Base-by-base conservation (phyloP, 2,113 vertebrate genomes). In the Trogon surrucura region DNA sequence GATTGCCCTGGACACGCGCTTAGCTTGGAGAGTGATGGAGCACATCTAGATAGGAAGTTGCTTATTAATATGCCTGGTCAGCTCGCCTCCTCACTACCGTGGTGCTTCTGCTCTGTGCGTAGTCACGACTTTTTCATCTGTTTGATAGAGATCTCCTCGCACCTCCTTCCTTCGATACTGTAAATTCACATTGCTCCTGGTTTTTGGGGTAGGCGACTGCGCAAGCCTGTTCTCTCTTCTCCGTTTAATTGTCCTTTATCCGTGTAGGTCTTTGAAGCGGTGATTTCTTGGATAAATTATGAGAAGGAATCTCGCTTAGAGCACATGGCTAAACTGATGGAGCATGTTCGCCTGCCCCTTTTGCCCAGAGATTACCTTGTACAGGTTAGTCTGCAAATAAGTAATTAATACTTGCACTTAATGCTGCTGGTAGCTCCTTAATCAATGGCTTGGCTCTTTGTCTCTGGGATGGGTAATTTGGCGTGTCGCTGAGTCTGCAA, bases 311-410 rank as follows among this genome's bases (percentile, higher is more conserved):
- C 98, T 48, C 99, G 99, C 54, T 96, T 99, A 41, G 99, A 99
- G 94, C 96, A 99, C 97, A 99, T 99, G 99, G 98, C 99, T 65
- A 99, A 98, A 78, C 98, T 99, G 61, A 99, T 99, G 99, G 99
- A 99, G 92, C 99, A 99, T 3, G 99, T 99, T 87, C 98, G 99
- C 73, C 98, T 99, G 14, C 99, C 99, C 22, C 98, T 99, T 36
- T 96, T 99, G 74, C 98, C 99, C 57, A 98, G 99, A 92, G 99
- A 99, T 96, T 99, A 99, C 85, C 98, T 99, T 41, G 99, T 99
- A 9, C 99, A 99, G 99, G 99, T 99, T 88, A 96, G 97, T 96
- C 58, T 72, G 57, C 74, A 74, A 75, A 91, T 29, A 56, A 65
- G 11, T 60, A 36, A 58, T 61, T 77, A 53, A 79, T 65, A 13